A percentile compares a stretch with the other conserved stretches of the same genome.
Conservation (phyloP, 2,797 vertebrate species). For the Melanotaenia trifasciata region DNA sequence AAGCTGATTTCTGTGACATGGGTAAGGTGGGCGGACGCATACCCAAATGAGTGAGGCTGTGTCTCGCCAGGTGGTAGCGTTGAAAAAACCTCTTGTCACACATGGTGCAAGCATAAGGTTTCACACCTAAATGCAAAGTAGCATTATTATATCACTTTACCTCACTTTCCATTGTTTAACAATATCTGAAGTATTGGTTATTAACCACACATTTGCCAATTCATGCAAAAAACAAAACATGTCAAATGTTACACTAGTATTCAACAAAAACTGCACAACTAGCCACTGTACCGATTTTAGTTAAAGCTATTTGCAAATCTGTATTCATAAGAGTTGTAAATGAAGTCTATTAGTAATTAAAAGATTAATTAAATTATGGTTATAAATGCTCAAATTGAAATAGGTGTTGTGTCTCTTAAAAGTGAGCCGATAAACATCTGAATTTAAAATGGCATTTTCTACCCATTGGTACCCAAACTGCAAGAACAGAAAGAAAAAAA, state of each 20-base stretch:
- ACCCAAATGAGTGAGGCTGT: slow-evolving; percentile 86
- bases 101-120: slow-evolving; percentile 87
- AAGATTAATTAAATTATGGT: no score
- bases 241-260: slow-evolving; percentile 12
- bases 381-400: background rate
- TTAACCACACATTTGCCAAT: slow-evolving; percentile 74
- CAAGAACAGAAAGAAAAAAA: no score
- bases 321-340: background rate
- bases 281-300: slow-evolving; percentile 12
- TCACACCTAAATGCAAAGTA: slow-evolving; percentile 83
- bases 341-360: no score
- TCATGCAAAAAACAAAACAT: slow-evolving; percentile 63
- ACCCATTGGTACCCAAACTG: no score
- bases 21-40: slow-evolving; percentile 78
- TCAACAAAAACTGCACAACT: slow-evolving; percentile 19
- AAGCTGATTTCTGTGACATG: slow-evolving; percentile 64
- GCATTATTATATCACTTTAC: slow-evolving; percentile 71
- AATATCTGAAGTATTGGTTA: slow-evolving; percentile 61
- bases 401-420: background rate
- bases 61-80: slow-evolving; percentile 85
- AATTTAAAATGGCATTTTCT: no score
- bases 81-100: slow-evolving; percentile 87
- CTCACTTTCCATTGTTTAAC: slow-evolving; percentile 50
- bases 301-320: background rate
- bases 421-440: no score